Evolutionary conservation across 2,888 invertebrate species (phyloP).

Genomic region (Coelinius sp.): DNA sequence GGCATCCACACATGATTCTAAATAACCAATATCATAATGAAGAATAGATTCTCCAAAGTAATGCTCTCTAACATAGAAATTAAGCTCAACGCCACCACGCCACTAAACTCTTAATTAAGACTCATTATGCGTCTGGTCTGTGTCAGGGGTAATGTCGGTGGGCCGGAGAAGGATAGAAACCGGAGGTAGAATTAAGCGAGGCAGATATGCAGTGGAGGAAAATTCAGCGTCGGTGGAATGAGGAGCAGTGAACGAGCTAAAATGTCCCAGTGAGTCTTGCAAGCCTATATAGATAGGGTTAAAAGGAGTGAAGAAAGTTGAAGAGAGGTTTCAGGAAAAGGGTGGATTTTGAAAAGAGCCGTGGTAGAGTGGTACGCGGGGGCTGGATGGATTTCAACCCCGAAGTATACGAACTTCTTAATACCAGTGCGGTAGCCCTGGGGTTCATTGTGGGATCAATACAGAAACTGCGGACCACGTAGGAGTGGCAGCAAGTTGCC

Average conservation of each 20-base stretch:
- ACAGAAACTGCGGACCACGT: conserved; percentile 58
- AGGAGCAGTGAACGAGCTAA: conserved; percentile 8
- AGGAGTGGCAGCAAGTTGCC: conserved; percentile 66
- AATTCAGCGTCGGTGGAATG: conserved; percentile 21
- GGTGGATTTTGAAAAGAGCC: conserved; percentile 15
- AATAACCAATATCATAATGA: background rate
- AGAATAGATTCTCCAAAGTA: conserved; percentile 12
- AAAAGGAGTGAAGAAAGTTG: conserved; percentile 23
- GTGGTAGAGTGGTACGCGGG: conserved; percentile 20
- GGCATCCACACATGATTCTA: background rate
- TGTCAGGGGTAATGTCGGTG: conserved; percentile 1
- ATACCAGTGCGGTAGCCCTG: conserved; percentile 54
- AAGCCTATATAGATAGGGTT: background rate
- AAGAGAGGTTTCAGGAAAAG: background rate
- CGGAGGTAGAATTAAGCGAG: conserved; percentile 20
- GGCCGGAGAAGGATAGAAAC: conserved; percentile 1
- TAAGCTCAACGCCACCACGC: conserved; percentile 68
- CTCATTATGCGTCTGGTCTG: conserved; percentile 64
- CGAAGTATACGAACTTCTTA: conserved; percentile 62
- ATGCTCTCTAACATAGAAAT: conserved; percentile 54
- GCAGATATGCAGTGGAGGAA: conserved; percentile 34
- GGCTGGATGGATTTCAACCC: conserved; percentile 55
- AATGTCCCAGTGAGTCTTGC: background rate
- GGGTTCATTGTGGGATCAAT: conserved; percentile 71
- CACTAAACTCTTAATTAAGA: conserved; percentile 71